Conservation (phyloP, 2,797 vertebrate species). For the Micromesistius poutassou region DNA sequence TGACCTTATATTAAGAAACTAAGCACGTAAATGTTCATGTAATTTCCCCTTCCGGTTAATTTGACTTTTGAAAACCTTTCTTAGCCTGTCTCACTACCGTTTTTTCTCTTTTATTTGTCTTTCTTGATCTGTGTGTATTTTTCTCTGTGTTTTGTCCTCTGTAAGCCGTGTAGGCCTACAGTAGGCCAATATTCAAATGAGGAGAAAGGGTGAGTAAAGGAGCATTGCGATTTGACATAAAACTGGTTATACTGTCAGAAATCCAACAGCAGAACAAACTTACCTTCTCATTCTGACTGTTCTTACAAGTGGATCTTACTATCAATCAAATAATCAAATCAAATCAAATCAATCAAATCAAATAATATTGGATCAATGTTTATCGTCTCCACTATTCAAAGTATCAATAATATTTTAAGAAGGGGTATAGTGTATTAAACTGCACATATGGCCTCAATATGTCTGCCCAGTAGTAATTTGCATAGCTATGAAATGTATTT, state of each 20-base stretch:
- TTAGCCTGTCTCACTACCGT: neutral
- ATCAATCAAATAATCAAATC: too few species aligned
- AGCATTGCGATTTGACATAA: conserved; percentile 16
- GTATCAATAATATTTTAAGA: neutral
- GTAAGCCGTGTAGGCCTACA: neutral
- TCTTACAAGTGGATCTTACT: neutral
- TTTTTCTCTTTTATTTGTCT: neutral
- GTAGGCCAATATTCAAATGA: neutral
- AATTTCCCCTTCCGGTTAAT: neutral
- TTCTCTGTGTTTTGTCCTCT: neutral
- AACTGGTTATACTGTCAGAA: conserved; percentile 59
- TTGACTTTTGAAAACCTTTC: too few species aligned
- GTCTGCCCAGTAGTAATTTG: too few species aligned
- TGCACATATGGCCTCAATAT: neutral
- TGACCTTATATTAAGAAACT: neutral
- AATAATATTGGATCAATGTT: conserved; percentile 14
- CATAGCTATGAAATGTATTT: too few species aligned
- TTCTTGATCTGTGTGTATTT: neutral
- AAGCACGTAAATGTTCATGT: neutral
- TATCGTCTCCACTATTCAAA: conserved; percentile 28
- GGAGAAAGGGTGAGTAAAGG: neutral
- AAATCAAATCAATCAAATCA: too few species aligned
- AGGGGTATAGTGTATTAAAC: neutral
- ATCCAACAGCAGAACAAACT: conserved; percentile 31
- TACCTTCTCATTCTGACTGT: neutral